Evolutionary conservation across 2,888 invertebrate species (phyloP), one percentile per base, ranked within the genome.

Genomic region (Apotomis turbidana): DNA sequence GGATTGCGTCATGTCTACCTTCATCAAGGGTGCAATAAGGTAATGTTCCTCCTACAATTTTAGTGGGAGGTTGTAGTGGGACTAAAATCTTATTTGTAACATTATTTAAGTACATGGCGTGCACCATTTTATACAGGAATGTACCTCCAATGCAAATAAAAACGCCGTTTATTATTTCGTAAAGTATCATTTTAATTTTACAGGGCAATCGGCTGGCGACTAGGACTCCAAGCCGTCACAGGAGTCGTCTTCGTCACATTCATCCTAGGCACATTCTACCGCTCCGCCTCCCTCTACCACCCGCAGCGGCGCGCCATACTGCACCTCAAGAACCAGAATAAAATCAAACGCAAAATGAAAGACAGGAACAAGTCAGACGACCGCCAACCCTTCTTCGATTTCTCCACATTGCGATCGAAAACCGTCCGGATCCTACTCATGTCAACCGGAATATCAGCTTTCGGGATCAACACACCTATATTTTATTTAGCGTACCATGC

Each of bases 271-370:
- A 97, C 97, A 5, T 97, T 97, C 90, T 98, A 97, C 90, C 95
- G 98, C 49, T 97, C 97, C 5, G 97, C 97, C 0, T 97, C 97
- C 0, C 93, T 98, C 8, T 98, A 98, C 89, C 97, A 98, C 86
- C 97, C 97, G 0, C 97, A 97, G 85, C 90, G 97, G 72, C 94
- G 97, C 74, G 97, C 97, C 73, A 97, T 98, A 80, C 94, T 98
- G 57, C 97, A 98, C 87, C 95, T 98, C 81, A 98, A 97, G 89
- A 97, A 97, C 89, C 97, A 97, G 87, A 94, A 87, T 79, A 94
- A 94, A 79, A 94, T 94, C 81, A 97, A 97, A 85, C 94, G 96
- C 76, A 97, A 97, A 88, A 96, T 97, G 93, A 96, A 97, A 86
- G 96, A 97, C 84, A 96, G 96, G 82, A 96, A 95, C 83, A 96